Percentiles rank a stretch among this genome's conserved stretches.
Conservation (phyloP, 1,140 invertebrate species). For the Drosophila pseudoobscura region DNA sequence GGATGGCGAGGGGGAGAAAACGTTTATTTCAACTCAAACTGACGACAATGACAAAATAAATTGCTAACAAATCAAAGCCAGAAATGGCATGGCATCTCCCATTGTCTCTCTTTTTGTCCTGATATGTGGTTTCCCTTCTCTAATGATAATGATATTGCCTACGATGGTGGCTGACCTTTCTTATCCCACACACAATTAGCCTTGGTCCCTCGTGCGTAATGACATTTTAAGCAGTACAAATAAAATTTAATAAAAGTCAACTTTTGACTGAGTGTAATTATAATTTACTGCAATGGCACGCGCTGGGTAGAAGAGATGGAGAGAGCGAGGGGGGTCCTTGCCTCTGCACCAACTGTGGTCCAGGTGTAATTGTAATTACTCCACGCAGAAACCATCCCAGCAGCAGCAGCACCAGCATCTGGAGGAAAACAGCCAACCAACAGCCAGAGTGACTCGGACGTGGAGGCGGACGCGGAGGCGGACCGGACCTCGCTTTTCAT, state of each 20-base stretch:
- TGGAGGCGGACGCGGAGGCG: no score
- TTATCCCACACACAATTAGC: slow-evolving; percentile 53
- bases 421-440: slow-evolving; percentile 20
- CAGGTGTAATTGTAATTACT: slow-evolving; percentile 80
- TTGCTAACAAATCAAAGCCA: slow-evolving; percentile 58
- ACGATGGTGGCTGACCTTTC: slow-evolving; percentile 16
- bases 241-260: slow-evolving; percentile 81
- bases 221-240: slow-evolving; percentile 75
- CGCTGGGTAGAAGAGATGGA: slow-evolving; percentile 4
- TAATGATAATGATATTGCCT: slow-evolving; percentile 30
- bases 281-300: slow-evolving; percentile 74
- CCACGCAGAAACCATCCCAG: slow-evolving; percentile 33
- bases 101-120: slow-evolving; percentile 20
- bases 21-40: slow-evolving; percentile 66
- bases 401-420: slow-evolving; percentile 2
- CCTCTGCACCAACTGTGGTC: slow-evolving; percentile 32
- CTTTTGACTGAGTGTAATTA: slow-evolving; percentile 75
- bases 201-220: slow-evolving; percentile 46
- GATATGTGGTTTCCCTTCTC: background rate
- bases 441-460: slow-evolving; percentile 28
- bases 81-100: slow-evolving; percentile 26
- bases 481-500: slow-evolving; percentile 50
- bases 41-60: slow-evolving; percentile 70
- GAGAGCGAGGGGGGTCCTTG: background rate
- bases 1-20: slow-evolving; percentile 33